Conservation (phyloP, 2,113 vertebrate genomes). For the Chaetops frenatus region DNA sequence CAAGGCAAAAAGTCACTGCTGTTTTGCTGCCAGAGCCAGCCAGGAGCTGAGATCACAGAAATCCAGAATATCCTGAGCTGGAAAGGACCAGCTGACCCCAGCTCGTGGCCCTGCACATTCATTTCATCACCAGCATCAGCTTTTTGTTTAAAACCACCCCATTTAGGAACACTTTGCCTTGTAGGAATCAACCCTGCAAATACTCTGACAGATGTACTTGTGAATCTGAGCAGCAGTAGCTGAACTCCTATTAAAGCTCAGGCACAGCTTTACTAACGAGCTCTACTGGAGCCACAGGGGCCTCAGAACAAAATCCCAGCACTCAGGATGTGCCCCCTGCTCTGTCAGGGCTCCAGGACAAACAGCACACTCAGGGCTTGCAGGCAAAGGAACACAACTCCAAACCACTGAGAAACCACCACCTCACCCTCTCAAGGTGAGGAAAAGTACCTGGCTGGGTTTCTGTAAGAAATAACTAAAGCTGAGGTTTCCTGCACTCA, state of each 20-base stretch:
- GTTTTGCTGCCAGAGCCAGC: not conserved
- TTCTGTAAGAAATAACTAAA: not conserved
- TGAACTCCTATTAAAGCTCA: not conserved
- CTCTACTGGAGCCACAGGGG: not conserved
- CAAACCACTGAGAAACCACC: not conserved
- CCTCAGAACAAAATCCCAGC: not conserved
- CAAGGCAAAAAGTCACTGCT: not conserved
- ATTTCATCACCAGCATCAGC: not conserved
- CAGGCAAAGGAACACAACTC: not conserved
- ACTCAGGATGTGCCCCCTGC: rapidly evolving
- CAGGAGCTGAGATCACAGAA: not conserved
- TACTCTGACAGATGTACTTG: not conserved
- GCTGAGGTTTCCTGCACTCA: not conserved
- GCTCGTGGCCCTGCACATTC: not conserved
- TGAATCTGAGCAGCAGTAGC: not conserved
- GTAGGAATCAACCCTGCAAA: not conserved
- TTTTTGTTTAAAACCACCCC: not conserved
- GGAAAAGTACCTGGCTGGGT: rapidly evolving
- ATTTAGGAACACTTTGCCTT: not conserved
- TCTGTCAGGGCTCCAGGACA: not conserved
- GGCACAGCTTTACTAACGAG: not conserved
- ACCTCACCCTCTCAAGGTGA: not conserved
- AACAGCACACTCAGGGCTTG: not conserved
- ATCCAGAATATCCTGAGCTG: not conserved
- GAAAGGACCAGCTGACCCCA: not conserved